A percentile compares a stretch with the other conserved stretches of the same genome.
Conservation (phyloP, 2,797 vertebrate species). For the Falco berigora region DNA sequence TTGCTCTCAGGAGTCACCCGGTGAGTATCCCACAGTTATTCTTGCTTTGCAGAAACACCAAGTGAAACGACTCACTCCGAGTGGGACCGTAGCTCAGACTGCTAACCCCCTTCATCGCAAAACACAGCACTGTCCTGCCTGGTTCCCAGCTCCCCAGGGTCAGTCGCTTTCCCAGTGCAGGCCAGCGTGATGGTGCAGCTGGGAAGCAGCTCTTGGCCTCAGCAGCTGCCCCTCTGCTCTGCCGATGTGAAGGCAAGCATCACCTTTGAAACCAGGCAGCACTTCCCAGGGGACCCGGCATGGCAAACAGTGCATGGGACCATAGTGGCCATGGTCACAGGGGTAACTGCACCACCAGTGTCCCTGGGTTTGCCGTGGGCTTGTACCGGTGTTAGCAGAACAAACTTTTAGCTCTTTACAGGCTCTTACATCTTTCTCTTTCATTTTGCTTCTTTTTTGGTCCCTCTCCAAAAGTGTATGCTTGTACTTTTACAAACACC, state of each 20-base stretch:
- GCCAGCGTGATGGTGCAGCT: background rate
- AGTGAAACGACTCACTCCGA: fast-evolving
- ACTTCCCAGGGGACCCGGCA: background rate
- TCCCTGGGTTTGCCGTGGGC: background rate
- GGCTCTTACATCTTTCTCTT: background rate
- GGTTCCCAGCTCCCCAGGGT: fast-evolving
- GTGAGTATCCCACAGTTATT: background rate
- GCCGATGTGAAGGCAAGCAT: fast-evolving
- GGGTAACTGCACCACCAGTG: background rate
- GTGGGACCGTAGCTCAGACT: background rate
- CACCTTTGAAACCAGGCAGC: background rate
- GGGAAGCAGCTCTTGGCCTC: background rate
- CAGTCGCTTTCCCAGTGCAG: fast-evolving
- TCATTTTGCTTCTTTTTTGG: background rate
- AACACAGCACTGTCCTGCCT: fast-evolving
- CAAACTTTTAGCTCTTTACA: background rate
- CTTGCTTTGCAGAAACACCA: background rate
- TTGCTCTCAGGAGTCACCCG: background rate
- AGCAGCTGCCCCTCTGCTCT: background rate
- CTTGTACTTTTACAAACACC: background rate
- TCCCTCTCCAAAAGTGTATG: background rate
- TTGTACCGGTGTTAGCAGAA: background rate
- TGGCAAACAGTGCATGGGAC: background rate
- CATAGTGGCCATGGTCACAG: fast-evolving
- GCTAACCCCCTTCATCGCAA: background rate